Conservation (phyloP, 2,888 invertebrate species). For the Aplocera efformata region DNA sequence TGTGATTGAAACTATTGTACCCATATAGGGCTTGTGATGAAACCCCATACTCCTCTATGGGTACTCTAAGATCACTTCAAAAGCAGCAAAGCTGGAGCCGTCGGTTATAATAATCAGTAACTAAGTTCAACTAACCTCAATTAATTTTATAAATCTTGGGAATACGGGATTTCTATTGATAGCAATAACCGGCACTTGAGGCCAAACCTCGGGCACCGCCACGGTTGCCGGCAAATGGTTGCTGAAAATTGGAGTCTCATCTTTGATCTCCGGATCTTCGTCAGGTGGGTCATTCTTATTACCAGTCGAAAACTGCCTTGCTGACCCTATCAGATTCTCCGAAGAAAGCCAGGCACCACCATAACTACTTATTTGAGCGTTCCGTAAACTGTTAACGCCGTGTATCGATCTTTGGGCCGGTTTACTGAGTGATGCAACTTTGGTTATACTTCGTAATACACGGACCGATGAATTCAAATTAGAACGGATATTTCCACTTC, state of each 20-base stretch:
- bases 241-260: constrained; percentile 69
- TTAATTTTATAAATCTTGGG: constrained; percentile 97
- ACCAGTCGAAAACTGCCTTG: constrained; percentile 54
- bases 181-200: constrained; percentile 96
- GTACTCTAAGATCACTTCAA: too few species aligned
- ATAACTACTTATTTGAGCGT: constrained; percentile 43
- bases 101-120: too few species aligned
- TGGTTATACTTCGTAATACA: constrained; percentile 57
- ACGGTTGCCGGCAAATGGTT: constrained; percentile 91
- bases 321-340: constrained; percentile 30
- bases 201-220: constrained; percentile 97
- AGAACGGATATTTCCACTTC: constrained; percentile 55
- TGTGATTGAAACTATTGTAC: too few species aligned
- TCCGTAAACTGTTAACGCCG: constrained; percentile 28
- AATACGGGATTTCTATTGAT: constrained; percentile 97
- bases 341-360: constrained; percentile 32
- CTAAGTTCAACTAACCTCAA: constrained; percentile 84
- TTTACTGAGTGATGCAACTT: constrained; percentile 70
- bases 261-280: constrained; percentile 57
- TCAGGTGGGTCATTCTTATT: constrained; percentile 63
- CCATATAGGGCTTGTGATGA: too few species aligned
- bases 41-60: too few species aligned
- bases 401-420: constrained; percentile 44
- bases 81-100: too few species aligned
- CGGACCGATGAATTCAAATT: constrained; percentile 50